These are phyloP conservation scores for Platichthys stellatus DNA, from an alignment of 2,113 vertebrate genomes.

Conservation along the genomic window DNA sequence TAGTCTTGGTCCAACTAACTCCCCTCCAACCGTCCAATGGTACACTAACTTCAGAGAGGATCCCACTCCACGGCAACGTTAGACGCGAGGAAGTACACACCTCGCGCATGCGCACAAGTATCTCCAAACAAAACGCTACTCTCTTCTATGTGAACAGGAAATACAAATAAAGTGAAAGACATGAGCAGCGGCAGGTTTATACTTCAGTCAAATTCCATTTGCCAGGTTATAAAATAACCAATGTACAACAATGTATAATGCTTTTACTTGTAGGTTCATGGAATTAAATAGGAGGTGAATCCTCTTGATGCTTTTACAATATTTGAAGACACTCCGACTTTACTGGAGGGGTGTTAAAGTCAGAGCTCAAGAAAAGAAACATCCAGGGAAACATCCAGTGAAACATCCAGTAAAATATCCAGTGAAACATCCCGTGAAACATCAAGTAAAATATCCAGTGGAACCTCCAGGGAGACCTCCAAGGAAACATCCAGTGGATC, in stretches of 20 bases:
- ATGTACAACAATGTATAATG: not conserved
- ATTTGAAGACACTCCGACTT: constrained; percentile 20
- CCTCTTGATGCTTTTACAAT: constrained; percentile 6
- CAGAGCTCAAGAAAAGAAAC: too few relatives aligned
- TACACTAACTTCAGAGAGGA: not conserved
- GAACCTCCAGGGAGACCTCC: too few relatives aligned
- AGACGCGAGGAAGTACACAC: constrained; percentile 9
- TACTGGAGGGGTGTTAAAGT: too few relatives aligned
- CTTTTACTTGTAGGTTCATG: not conserved
- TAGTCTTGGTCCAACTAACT: too few relatives aligned
- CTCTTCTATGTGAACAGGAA: not conserved
- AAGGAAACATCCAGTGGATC: too few relatives aligned
- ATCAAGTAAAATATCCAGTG: too few relatives aligned
- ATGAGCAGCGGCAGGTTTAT: not conserved
- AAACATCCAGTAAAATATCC: too few relatives aligned
- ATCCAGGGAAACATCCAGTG: too few relatives aligned
- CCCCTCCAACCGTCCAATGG: not conserved
- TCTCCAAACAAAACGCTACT: not conserved
- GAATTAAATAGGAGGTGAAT: not conserved
- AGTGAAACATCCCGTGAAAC: too few relatives aligned
- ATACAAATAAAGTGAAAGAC: not conserved
- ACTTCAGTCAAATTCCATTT: not conserved
- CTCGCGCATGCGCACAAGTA: constrained; percentile 56
- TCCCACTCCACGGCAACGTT: constrained; percentile 26
- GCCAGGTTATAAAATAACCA: not conserved